Evolutionary conservation across 2,797 vertebrate genomes (phyloP).

Genomic region (Anolis apletophallus): DNA sequence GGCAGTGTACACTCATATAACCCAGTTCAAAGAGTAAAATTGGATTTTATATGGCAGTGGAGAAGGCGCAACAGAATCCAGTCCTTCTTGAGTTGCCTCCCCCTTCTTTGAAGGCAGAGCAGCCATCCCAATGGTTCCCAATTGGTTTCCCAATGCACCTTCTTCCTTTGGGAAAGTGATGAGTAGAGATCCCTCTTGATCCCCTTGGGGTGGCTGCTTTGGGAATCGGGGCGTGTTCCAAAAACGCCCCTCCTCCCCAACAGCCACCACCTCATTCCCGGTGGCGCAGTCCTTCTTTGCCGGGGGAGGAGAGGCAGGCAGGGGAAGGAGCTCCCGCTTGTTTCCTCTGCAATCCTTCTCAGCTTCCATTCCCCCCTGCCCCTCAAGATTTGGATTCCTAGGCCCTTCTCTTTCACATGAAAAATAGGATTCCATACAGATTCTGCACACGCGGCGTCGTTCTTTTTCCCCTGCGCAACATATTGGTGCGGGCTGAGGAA

Average conservation of each 20-base stretch:
- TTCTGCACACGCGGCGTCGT: slow-evolving; percentile 70
- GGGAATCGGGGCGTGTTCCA: no score
- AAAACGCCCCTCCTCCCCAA: no score
- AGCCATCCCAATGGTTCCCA: no score
- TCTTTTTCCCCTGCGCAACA: slow-evolving; percentile 64
- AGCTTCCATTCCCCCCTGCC: slow-evolving; percentile 71
- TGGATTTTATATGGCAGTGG: no score
- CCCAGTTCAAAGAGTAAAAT: no score
- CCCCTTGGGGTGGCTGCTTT: no score
- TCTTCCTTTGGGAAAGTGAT: no score
- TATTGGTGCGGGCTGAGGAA: slow-evolving; percentile 52
- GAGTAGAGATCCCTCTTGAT: no score
- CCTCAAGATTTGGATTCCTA: slow-evolving; percentile 76
- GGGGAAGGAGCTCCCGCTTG: slow-evolving; percentile 67
- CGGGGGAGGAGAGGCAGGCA: no score
- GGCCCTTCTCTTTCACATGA: slow-evolving; percentile 63
- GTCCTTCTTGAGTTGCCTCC: not conserved
- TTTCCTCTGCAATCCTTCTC: slow-evolving; percentile 72
- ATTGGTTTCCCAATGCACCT: no score
- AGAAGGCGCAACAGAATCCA: no score
- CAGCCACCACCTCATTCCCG: not conserved
- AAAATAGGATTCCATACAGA: slow-evolving; percentile 74
- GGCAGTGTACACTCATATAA: no score
- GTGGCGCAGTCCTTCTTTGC: not conserved
- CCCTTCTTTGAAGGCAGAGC: not conserved